A percentile compares a stretch with the other conserved stretches of the same genome.
These are phyloP conservation scores for Norana najaformis DNA, from an alignment of 2,888 invertebrate genomes.

Conservation along the genomic window DNA sequence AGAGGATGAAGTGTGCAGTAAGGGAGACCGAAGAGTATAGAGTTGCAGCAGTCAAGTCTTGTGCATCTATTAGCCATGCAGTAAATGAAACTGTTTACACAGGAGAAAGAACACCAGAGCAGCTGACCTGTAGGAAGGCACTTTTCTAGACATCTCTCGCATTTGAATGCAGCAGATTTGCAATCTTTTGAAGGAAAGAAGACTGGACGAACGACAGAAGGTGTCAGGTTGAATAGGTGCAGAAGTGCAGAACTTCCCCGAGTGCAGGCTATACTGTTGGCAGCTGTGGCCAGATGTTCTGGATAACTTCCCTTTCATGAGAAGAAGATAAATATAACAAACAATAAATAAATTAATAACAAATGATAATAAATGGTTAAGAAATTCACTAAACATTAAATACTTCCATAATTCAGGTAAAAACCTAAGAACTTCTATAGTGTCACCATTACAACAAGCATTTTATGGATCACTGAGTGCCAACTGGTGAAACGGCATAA, in stretches of 20 bases:
- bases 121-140: constrained; percentile 30
- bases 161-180: constrained; percentile 43
- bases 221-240: constrained; percentile 50
- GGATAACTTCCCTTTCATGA: constrained; percentile 43
- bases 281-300: constrained; percentile 36
- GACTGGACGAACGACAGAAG: constrained; percentile 47
- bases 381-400: too few species aligned
- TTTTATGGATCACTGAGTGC: too few species aligned
- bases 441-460: too few species aligned
- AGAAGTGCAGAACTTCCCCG: constrained; percentile 49
- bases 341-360: not conserved
- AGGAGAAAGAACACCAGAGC: not conserved
- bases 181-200: constrained; percentile 49
- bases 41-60: too few species aligned
- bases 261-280: constrained; percentile 55
- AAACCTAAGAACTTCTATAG: too few species aligned
- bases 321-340: not conserved
- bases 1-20: too few species aligned
- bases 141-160: constrained; percentile 42
- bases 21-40: too few species aligned
- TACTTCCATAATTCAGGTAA: too few species aligned
- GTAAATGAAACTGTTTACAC: not conserved
- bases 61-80: too few species aligned
- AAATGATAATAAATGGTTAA: too few species aligned
- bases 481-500: too few species aligned